Evolutionary conservation across 2,888 invertebrate genomes (phyloP), one percentile per base, ranked within the genome.

Genomic region (Agriopis leucophaearia): DNA sequence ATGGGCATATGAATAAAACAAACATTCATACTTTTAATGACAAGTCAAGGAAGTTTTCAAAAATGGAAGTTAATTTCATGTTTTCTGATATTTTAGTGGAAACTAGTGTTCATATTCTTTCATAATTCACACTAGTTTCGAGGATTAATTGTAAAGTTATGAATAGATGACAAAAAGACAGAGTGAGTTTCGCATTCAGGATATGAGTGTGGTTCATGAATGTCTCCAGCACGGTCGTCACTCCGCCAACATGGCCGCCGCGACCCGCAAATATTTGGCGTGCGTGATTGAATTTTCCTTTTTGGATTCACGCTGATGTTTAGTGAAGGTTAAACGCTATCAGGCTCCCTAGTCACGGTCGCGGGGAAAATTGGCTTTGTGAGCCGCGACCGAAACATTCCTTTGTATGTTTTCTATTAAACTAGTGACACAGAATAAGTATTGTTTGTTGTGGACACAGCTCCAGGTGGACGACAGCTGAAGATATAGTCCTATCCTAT

Each of bases 181-280:
- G 27, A n/a, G 12, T n/a, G 15, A 15, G 5, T 9, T 5, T 18
- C 16, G 7, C 16, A 18, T 13, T 27, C 8, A 8, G n/a, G n/a
- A 42, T 55, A 18, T 18, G 8, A 27, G 27, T 13, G 15, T 6
- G 55, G 8, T 16, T 10, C 10, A 35, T 45, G 15, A 15, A 15
- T 45, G 15, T 47, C 27, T 5, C 45, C 57, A 57, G 35, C 8
- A 57, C 44, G 35, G 45, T 27, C 27, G 27, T 3, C 27, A 4
- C 27, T 27, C 45, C 8, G 16, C 65, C 74, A 71, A 65, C 64
- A 74, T 69, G 73, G 71, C 74, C 27, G 71, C 47, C 66, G 57
- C 38, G 51, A 40, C 48, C 67, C 69, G 66, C 73, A 69, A 71
- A 74, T 72, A 73, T 72, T 74, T 74, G 73, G 27, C 59, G 58